Conservation (phyloP, 2,888 invertebrate species). For the Ypsolopha scabrella region DNA sequence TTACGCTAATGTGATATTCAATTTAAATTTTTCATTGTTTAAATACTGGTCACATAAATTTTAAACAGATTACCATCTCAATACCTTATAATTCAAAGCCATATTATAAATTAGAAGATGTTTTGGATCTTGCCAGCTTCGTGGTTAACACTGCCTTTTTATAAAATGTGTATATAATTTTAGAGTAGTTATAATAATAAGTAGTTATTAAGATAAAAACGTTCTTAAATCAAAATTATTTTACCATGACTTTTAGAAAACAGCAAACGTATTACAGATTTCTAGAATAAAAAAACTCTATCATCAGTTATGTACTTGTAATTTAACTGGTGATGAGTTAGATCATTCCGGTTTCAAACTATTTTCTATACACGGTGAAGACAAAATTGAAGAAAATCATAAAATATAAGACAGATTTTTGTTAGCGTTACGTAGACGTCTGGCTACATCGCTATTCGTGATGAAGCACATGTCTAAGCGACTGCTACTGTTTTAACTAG, state of each 20-base stretch:
- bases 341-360: too few relatives aligned
- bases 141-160: slow-evolving; percentile 62
- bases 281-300: neutral
- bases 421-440: slow-evolving; percentile 57
- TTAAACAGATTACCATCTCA: slow-evolving; percentile 34
- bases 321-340: too few relatives aligned
- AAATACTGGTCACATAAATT: slow-evolving; percentile 12
- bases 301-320: too few relatives aligned
- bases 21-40: slow-evolving; percentile 22
- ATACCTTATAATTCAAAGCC: slow-evolving; percentile 50
- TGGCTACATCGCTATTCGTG: slow-evolving; percentile 55
- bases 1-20: slow-evolving; percentile 14
- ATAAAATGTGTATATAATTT: slow-evolving; percentile 57
- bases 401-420: too few relatives aligned
- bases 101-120: slow-evolving; percentile 63
- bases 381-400: too few relatives aligned
- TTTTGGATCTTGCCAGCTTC: slow-evolving; percentile 66
- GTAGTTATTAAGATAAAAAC: neutral
- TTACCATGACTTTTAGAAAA: neutral
- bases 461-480: slow-evolving; percentile 66
- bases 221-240: neutral
- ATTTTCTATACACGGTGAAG: too few relatives aligned
- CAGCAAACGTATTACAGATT: neutral
- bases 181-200: slow-evolving; percentile 11
- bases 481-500: slow-evolving; percentile 23